phyloP scores from a whole-genome alignment of 2,113 vertebrate genomes.

The Xiphophorus couchianus region DNA sequence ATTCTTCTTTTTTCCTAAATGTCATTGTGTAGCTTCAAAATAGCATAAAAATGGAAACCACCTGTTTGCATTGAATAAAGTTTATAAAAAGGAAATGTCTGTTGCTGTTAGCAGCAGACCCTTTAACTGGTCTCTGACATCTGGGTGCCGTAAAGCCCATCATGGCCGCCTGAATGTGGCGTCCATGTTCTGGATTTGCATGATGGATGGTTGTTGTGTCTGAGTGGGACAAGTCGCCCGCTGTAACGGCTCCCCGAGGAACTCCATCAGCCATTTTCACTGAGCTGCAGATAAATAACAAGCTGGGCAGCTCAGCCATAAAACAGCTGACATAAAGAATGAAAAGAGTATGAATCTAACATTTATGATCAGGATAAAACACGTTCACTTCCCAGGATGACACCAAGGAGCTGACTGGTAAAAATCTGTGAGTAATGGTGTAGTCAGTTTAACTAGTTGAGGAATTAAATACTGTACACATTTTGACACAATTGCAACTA shows the following conservation, averaged over 20 bases:
- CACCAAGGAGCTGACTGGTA: too few species aligned
- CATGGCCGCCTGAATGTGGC: conserved; percentile 42
- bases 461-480: too few species aligned
- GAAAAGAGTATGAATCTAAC: neutral
- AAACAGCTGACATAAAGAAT: conserved; percentile 38
- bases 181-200: conserved; percentile 72
- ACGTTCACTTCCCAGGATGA: neutral
- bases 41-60: conserved; percentile 16
- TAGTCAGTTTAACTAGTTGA: too few species aligned
- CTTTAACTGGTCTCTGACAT: conserved; percentile 67
- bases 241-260: conserved; percentile 80
- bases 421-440: too few species aligned
- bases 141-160: conserved; percentile 58
- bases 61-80: conserved; percentile 51
- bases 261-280: conserved; percentile 70
- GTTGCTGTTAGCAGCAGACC: conserved; percentile 70
- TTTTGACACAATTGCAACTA: too few species aligned
- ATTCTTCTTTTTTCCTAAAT: too few species aligned
- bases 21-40: neutral
- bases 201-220: conserved; percentile 77
- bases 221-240: conserved; percentile 68
- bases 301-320: conserved; percentile 41
- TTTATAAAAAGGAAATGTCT: conserved; percentile 54
- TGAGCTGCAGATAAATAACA: conserved; percentile 69
- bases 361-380: neutral